These are phyloP conservation scores for Callimorpha dominula DNA, from an alignment of 2,888 invertebrate species.

Conservation along the genomic window DNA sequence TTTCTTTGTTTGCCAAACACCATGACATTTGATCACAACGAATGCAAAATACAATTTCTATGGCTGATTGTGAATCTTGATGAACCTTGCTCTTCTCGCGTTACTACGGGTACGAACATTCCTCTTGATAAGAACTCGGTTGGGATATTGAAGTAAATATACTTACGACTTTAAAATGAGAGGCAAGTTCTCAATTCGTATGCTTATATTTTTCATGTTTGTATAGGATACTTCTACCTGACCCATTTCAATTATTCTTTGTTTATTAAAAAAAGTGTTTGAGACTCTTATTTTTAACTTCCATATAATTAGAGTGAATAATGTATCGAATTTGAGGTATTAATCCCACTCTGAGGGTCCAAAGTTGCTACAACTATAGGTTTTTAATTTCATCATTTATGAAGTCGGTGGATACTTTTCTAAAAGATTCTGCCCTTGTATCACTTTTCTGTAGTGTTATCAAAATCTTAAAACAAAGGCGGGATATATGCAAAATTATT, in stretches of 20 bases:
- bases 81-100: conserved; percentile 32
- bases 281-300: no score
- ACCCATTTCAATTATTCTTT: no score
- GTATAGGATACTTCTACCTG: no score
- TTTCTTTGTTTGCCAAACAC: conserved; percentile 58
- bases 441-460: no score
- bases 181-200: not conserved
- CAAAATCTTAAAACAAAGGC: no score
- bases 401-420: not conserved
- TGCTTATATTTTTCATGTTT: no score
- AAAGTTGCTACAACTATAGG: not conserved
- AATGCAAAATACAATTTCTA: conserved; percentile 50
- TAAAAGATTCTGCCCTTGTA: no score
- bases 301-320: no score
- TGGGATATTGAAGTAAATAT: not conserved
- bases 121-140: not conserved
- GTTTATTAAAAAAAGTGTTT: no score
- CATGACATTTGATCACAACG: conserved; percentile 64
- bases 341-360: not conserved
- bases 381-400: not conserved
- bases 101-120: not conserved
- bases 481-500: no score
- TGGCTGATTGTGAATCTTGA: conserved; percentile 42
- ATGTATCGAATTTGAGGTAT: not conserved
- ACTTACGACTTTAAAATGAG: not conserved